Conservation (phyloP, 2,113 vertebrate genomes). For the Cyanocitta stelleri region DNA sequence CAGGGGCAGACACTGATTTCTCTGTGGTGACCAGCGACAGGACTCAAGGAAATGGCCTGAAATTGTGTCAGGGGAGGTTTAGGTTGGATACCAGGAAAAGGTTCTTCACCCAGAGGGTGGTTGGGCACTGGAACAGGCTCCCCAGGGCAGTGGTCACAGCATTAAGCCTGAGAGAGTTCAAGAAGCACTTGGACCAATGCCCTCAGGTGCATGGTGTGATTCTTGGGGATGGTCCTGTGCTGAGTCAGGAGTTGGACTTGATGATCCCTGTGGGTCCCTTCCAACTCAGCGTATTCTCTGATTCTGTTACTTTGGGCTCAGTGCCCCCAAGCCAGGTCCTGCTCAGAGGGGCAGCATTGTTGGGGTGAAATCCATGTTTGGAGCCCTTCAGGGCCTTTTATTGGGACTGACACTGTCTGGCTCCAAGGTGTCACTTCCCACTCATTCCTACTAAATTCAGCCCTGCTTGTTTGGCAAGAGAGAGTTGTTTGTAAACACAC, state of each 20-base stretch:
- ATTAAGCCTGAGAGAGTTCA: neutral
- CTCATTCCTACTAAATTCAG: neutral
- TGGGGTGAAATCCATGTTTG: neutral
- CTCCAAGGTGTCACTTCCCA: neutral
- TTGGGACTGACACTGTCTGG: no score
- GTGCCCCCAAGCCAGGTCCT: rapidly evolving
- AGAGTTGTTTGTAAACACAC: neutral
- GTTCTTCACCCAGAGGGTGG: rapidly evolving
- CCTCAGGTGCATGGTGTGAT: rapidly evolving
- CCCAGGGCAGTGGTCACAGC: neutral
- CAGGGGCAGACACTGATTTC: neutral
- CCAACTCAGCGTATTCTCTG: neutral
- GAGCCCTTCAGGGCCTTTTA: no score
- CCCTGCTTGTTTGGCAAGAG: neutral
- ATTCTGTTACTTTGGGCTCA: neutral
- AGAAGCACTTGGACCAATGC: neutral
- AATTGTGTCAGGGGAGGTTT: neutral
- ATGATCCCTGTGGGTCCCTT: neutral
- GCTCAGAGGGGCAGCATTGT: rapidly evolving
- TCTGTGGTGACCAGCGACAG: neutral
- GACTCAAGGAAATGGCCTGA: neutral
- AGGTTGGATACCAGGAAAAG: neutral
- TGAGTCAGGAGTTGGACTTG: rapidly evolving
- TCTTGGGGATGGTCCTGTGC: neutral
- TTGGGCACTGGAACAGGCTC: neutral